Conservation (phyloP, 1,140 invertebrate genomes). For the Diuraphis noxia region DNA sequence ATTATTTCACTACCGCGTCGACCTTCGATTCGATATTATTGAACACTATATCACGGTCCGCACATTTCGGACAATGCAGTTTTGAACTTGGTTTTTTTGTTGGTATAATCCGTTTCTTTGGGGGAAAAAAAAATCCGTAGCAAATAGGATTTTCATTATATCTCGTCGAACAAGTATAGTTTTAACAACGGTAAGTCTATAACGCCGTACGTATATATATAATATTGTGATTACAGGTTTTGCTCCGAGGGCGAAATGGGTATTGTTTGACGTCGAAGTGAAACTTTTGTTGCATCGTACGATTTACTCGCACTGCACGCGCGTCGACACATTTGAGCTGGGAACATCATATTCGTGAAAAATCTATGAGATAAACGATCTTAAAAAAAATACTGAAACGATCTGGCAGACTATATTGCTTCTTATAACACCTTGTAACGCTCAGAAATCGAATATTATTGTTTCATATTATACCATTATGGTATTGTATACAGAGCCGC, state of each 20-base stretch:
- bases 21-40: background rate
- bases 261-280: background rate
- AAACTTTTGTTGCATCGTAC: background rate
- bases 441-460: background rate
- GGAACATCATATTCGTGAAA: background rate
- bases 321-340: background rate
- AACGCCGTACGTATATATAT: background rate
- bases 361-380: background rate
- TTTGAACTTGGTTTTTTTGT: constrained; percentile 11
- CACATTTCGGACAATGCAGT: background rate
- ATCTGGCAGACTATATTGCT: background rate
- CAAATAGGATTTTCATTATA: background rate
- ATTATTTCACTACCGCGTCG: background rate
- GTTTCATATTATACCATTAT: background rate
- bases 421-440: background rate
- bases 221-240: background rate
- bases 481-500: background rate
- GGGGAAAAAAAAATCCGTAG: background rate
- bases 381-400: background rate
- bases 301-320: background rate
- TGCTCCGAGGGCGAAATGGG: background rate
- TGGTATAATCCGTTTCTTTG: background rate
- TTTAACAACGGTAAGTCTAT: background rate
- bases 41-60: background rate
- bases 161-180: background rate